phyloP scores from a whole-genome alignment of 2,113 vertebrate species.

The Himantopus leucocephalus region DNA sequence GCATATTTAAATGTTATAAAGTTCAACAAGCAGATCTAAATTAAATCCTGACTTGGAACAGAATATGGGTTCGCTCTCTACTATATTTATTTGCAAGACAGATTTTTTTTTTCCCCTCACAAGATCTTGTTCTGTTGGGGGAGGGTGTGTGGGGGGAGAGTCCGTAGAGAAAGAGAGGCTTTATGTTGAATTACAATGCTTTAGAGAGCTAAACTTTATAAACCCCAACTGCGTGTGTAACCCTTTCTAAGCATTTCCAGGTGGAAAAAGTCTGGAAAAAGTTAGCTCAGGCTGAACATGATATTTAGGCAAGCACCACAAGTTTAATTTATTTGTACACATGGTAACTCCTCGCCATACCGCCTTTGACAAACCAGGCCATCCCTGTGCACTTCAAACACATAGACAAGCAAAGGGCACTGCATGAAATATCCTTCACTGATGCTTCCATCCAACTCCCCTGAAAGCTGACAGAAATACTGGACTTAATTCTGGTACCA shows the following conservation, averaged over 20 bases:
- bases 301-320: not conserved
- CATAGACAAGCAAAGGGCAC: not conserved
- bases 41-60: not conserved
- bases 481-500: not conserved
- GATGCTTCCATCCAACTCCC: not conserved
- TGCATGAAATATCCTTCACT: not conserved
- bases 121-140: not conserved
- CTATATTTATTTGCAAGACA: not conserved
- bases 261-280: not conserved
- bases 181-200: not conserved
- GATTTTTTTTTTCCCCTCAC: not conserved
- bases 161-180: not conserved
- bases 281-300: not conserved
- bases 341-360: not conserved
- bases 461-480: not conserved
- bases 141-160: not conserved
- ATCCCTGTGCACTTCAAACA: not conserved
- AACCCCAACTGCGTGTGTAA: not conserved
- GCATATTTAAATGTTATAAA: not conserved
- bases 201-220: not conserved
- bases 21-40: not conserved
- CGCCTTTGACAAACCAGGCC: not conserved
- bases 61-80: not conserved
- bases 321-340: not conserved
- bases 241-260: not conserved